Evolutionary conservation across 2,113 vertebrate species (phyloP).

Genomic region (Daubentonia madagascariensis): DNA sequence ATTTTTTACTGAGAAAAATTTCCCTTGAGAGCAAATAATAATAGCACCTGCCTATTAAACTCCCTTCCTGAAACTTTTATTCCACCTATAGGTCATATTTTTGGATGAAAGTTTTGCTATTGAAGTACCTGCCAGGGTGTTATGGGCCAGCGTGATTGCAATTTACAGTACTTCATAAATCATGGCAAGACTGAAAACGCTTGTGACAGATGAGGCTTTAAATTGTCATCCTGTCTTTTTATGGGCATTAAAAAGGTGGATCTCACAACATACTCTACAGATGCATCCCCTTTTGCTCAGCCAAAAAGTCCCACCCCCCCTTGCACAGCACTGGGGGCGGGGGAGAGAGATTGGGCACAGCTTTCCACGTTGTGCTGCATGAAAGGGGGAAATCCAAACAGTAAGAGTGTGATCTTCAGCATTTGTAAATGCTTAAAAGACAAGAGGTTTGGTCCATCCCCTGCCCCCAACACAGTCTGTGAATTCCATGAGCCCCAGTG

Average conservation of each 20-base stretch:
- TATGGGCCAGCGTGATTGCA: constrained; percentile 73
- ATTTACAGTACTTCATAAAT: constrained; percentile 83
- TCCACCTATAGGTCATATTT: constrained; percentile 76
- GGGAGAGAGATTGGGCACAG: neutral
- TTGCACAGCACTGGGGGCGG: neutral
- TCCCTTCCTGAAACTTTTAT: constrained; percentile 79
- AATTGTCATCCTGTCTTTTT: constrained; percentile 80
- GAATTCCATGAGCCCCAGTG: neutral
- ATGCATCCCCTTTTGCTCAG: constrained; percentile 48
- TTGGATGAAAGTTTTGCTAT: constrained; percentile 80
- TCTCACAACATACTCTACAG: constrained; percentile 71
- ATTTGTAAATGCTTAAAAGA: neutral
- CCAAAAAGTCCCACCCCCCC: constrained; percentile 45
- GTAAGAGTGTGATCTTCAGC: neutral
- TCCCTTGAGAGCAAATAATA: constrained; percentile 71
- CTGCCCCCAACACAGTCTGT: neutral
- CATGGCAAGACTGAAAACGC: constrained; percentile 70
- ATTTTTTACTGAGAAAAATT: constrained; percentile 70
- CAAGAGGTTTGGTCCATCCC: neutral
- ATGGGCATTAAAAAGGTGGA: constrained; percentile 73
- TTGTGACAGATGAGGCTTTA: constrained; percentile 70
- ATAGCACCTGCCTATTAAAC: constrained; percentile 74
- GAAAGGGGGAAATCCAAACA: neutral
- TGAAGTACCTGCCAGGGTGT: constrained; percentile 80
- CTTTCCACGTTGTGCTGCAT: neutral